These are phyloP conservation scores for Nomada goodeniana DNA, from an alignment of 2,888 invertebrate genomes.

Conservation along the genomic window DNA sequence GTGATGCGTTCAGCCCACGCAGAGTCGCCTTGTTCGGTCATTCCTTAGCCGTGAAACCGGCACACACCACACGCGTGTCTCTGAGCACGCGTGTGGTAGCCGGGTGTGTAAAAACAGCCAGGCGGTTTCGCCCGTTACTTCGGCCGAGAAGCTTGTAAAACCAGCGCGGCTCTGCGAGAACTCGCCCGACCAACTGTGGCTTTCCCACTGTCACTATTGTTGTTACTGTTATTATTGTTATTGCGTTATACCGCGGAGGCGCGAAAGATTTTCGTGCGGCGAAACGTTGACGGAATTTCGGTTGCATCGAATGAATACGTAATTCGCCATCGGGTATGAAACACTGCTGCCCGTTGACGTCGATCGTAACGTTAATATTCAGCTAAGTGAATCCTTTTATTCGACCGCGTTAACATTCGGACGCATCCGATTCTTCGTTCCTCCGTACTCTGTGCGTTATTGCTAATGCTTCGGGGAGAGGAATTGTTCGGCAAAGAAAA, in stretches of 20 bases:
- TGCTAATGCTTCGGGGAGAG: not conserved
- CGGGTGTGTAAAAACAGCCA: constrained; percentile 39
- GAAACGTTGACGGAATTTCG: too few species aligned
- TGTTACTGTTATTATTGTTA: not conserved
- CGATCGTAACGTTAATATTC: too few species aligned
- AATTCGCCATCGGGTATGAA: too few species aligned
- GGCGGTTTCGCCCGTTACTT: constrained; percentile 37
- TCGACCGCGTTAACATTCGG: too few species aligned
- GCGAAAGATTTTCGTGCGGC: too few species aligned
- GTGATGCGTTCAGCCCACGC: constrained; percentile 75
- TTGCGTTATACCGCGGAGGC: not conserved
- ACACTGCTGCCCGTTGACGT: too few species aligned
- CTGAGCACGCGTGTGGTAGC: constrained; percentile 57
- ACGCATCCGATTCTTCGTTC: too few species aligned
- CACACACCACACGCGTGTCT: constrained; percentile 50
- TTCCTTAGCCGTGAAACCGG: constrained; percentile 46
- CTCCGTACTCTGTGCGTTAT: too few species aligned
- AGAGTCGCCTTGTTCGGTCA: constrained; percentile 70
- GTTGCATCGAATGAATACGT: too few species aligned
- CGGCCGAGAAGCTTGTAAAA: constrained; percentile 2
- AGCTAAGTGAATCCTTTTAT: too few species aligned
- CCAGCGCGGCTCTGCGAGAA: constrained; percentile 27
- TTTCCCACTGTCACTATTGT: constrained; percentile 3
- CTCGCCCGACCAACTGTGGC: constrained; percentile 29
- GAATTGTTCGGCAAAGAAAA: not conserved